Evolutionary conservation across 1,140 invertebrate species (phyloP).

Genomic region (Lordiphosa clarofinis): DNA sequence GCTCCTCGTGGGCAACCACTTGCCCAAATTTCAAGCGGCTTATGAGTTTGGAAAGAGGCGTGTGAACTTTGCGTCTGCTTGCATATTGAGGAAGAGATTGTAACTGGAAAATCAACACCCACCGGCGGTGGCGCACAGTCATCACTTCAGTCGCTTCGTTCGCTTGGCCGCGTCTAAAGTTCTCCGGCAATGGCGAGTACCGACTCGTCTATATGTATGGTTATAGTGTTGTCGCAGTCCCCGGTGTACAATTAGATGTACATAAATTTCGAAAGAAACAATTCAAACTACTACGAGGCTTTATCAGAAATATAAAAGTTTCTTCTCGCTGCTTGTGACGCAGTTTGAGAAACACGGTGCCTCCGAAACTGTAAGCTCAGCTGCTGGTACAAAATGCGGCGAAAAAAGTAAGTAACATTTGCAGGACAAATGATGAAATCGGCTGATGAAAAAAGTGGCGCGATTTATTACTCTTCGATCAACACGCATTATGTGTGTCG

Average conservation of each 20-base stretch:
- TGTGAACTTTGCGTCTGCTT: conserved; percentile 22
- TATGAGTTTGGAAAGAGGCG: conserved; percentile 37
- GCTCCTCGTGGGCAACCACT: conserved; percentile 29
- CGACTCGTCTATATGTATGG: conserved; percentile 7
- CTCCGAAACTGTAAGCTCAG: conserved; percentile 1
- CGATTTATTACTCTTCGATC: conserved; percentile 24
- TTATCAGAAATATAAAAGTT: conserved; percentile 12
- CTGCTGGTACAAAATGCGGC: conserved; percentile 29
- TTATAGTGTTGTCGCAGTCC: conserved; percentile 22
- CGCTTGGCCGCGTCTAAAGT: conserved; percentile 40
- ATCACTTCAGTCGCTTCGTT: conserved; percentile 24
- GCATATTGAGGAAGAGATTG: conserved; percentile 18
- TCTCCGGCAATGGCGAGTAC: conserved; percentile 31
- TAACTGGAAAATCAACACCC: conserved; percentile 12
- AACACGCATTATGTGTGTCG: conserved; percentile 6
- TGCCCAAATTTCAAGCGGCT: conserved; percentile 13
- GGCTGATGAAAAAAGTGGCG: conserved; percentile 35
- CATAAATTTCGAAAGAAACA: conserved; percentile 43
- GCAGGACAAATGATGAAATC: conserved; percentile 6
- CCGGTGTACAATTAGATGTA: conserved; percentile 41
- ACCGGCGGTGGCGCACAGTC: conserved; percentile 21
- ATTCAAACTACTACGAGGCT: not conserved
- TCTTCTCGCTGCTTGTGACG: conserved; percentile 13
- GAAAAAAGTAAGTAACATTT: conserved; percentile 40
- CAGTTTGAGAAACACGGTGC: conserved; percentile 26